These are phyloP conservation scores for Hepsetus odoe DNA, from an alignment of 2,113 vertebrate genomes.

Conservation along the genomic window DNA sequence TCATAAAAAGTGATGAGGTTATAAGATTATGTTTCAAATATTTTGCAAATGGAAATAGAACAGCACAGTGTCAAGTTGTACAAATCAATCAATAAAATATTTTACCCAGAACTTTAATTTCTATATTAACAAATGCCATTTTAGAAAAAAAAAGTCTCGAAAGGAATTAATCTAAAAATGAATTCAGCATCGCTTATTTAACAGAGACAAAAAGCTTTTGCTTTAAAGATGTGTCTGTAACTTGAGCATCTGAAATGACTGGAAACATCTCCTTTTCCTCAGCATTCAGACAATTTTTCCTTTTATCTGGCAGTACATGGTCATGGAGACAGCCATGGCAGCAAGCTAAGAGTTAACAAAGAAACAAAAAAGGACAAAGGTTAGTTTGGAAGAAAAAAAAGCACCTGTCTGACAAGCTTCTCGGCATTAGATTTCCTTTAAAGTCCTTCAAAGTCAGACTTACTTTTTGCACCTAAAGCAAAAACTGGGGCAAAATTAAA, in stretches of 20 bases:
- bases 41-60: too few species aligned
- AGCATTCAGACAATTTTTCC: slow-evolving; percentile 47
- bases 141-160: not conserved
- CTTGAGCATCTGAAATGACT: not conserved
- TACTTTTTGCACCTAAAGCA: too few species aligned
- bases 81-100: too few species aligned
- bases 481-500: too few species aligned
- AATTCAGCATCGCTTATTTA: not conserved
- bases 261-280: not conserved
- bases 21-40: too few species aligned
- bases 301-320: slow-evolving; percentile 68
- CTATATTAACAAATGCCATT: not conserved
- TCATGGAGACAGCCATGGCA: slow-evolving; percentile 75
- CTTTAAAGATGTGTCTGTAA: not conserved
- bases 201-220: not conserved
- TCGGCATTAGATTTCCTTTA: not conserved
- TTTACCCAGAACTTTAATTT: too few species aligned
- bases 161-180: not conserved
- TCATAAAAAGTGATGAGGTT: too few species aligned
- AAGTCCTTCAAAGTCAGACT: not conserved
- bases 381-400: not conserved
- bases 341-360: slow-evolving; percentile 61
- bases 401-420: too few species aligned
- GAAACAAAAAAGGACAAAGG: not conserved
- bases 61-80: too few species aligned